A percentile compares a stretch with the other conserved stretches of the same genome.
Conservation (phyloP, 2,113 vertebrate genomes). For the Phyllostomus hastatus region DNA sequence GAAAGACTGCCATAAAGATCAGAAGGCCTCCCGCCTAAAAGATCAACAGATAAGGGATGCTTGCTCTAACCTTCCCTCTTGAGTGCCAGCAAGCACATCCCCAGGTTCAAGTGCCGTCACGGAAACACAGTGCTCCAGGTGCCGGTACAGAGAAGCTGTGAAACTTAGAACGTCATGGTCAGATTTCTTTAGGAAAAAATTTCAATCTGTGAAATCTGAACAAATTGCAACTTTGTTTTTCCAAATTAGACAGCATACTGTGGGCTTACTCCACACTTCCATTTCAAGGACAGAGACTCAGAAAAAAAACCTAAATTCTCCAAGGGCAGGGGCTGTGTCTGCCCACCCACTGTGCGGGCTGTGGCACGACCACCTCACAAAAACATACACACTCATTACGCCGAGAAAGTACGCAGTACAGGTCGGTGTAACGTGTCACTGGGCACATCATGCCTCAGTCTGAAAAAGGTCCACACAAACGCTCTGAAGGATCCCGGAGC, state of each 20-base stretch:
- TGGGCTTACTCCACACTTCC: neutral
- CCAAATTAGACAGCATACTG: neutral
- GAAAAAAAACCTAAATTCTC: no score
- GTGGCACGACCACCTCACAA: neutral
- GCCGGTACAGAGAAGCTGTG: no score
- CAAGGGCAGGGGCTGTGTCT: neutral
- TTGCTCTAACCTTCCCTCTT: no score
- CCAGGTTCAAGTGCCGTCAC: no score
- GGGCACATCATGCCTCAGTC: neutral
- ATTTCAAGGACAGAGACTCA: neutral
- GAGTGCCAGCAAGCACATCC: no score
- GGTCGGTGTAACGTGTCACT: neutral
- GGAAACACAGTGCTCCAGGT: no score
- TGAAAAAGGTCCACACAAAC: neutral
- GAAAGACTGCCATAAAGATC: no score
- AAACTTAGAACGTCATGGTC: neutral
- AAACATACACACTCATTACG: neutral
- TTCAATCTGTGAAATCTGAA: neutral
- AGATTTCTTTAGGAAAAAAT: neutral
- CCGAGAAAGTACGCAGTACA: neutral
- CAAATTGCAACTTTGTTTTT: neutral
- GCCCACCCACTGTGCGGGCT: neutral
- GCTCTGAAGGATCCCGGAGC: neutral
- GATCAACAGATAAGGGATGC: neutral
- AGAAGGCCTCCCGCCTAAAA: no score